Percentiles rank a stretch among this genome's conserved stretches.
These are phyloP conservation scores for Orthosia incerta DNA, from an alignment of 2,888 invertebrate genomes.

Conservation along the genomic window DNA sequence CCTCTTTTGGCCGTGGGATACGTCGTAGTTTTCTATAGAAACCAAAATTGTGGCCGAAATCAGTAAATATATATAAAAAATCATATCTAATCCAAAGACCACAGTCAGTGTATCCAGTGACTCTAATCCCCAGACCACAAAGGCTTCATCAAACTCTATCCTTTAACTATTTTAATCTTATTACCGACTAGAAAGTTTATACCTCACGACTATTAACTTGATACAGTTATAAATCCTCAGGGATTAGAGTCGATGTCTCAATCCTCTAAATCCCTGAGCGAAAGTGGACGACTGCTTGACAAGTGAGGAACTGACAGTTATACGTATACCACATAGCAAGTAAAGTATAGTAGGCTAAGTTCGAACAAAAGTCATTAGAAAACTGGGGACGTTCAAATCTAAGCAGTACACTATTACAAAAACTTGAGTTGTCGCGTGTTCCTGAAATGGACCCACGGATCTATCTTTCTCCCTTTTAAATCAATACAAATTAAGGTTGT, in stretches of 20 bases:
- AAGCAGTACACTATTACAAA: not conserved
- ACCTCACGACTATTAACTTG: constrained; percentile 44
- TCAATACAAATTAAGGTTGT: too few species aligned
- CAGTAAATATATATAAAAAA: too few species aligned
- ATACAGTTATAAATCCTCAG: constrained; percentile 58
- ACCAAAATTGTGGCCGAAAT: too few species aligned
- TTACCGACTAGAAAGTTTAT: constrained; percentile 50
- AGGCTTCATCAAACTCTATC: constrained; percentile 18
- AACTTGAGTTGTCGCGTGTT: not conserved
- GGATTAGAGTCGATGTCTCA: constrained; percentile 59
- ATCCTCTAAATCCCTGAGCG: constrained; percentile 61
- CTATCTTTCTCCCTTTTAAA: too few species aligned
- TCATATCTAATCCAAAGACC: not conserved
- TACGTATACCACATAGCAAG: not conserved
- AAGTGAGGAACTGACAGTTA: constrained; percentile 36
- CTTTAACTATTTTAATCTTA: constrained; percentile 50
- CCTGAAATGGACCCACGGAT: not conserved
- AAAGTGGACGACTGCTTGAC: constrained; percentile 47
- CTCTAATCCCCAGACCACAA: constrained; percentile 24
- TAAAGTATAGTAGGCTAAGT: constrained; percentile 1
- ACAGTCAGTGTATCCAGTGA: constrained; percentile 5
- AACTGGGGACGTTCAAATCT: not conserved
- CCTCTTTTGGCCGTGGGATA: too few species aligned
- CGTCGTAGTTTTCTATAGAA: too few species aligned
- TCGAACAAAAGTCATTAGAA: not conserved